Conservation (phyloP, 2,888 invertebrate genomes). For the Melieria omissa region DNA sequence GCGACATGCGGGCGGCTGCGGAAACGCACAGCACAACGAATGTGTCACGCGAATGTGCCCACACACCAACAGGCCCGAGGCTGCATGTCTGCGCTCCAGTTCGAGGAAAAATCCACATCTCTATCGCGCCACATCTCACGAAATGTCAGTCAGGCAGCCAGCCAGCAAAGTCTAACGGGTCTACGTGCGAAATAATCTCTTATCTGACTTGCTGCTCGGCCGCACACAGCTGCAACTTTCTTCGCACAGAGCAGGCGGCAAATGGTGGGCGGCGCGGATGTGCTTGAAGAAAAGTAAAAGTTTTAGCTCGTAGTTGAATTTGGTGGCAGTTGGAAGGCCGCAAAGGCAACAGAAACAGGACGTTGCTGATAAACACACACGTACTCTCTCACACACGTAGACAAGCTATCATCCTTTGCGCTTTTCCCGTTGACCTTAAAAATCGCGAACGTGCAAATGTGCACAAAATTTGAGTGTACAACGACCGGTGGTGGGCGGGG, state of each 20-base stretch:
- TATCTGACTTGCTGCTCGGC: constrained; percentile 19
- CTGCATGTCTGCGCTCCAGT: too few relatives aligned
- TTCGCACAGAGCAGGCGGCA: background rate
- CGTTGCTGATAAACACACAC: constrained; percentile 15
- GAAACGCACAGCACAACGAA: too few relatives aligned
- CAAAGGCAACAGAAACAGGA: background rate
- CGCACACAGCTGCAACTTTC: background rate
- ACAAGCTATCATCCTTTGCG: constrained; percentile 3
- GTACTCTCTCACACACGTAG: background rate
- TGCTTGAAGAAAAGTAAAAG: constrained; percentile 17
- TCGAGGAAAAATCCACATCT: too few relatives aligned
- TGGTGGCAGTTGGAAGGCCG: constrained; percentile 14
- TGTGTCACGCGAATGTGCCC: too few relatives aligned
- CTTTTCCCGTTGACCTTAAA: constrained; percentile 28
- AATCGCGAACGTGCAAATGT: constrained; percentile 20
- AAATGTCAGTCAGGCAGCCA: constrained; percentile 11
- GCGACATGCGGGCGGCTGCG: too few relatives aligned
- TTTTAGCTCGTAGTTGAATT: constrained; percentile 17
- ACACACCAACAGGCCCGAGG: too few relatives aligned
- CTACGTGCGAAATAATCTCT: constrained; percentile 29
- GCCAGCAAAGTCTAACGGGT: constrained; percentile 22
- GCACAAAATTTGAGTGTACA: constrained; percentile 19
- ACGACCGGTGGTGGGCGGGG: too few relatives aligned
- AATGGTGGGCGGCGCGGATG: background rate
- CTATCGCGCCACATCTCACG: background rate